phyloP scores from a whole-genome alignment of 92 coral and sea anemone genomes.

The Phenganax marumi region DNA sequence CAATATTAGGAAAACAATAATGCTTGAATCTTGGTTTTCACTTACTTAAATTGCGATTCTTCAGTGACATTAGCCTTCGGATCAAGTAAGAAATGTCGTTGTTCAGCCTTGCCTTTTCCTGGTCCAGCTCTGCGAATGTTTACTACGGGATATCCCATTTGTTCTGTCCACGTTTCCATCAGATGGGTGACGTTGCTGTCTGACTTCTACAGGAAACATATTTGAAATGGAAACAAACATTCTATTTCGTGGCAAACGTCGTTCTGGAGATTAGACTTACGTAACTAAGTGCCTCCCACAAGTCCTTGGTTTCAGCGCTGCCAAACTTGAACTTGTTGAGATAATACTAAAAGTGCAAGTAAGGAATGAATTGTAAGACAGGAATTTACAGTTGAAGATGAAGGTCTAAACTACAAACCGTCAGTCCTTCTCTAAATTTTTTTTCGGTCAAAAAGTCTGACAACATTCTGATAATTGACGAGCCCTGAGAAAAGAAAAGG shows the following conservation, averaged over 20 bases:
- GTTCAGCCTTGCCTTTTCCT: slow-evolving; percentile 65
- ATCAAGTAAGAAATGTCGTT: slow-evolving; percentile 83
- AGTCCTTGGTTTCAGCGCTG: slow-evolving; percentile 81
- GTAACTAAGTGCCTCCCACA: slow-evolving; percentile 81
- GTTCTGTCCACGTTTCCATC: slow-evolving; percentile 91
- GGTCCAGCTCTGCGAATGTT: slow-evolving; percentile 54
- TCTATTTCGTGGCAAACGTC: not conserved
- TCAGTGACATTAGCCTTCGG: slow-evolving; percentile 74
- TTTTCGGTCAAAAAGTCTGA: slow-evolving; percentile 71
- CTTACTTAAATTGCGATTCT: slow-evolving; percentile 73
- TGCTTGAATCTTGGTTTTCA: not conserved
- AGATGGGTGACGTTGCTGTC: slow-evolving; percentile 68
- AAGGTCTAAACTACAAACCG: slow-evolving; percentile 48
- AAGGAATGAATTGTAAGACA: not conserved
- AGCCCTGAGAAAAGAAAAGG: slow-evolving; percentile 59
- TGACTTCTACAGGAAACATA: slow-evolving; percentile 39
- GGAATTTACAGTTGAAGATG: too few species aligned
- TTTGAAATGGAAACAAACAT: not conserved
- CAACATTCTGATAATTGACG: slow-evolving; percentile 90
- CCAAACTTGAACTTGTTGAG: slow-evolving; percentile 67
- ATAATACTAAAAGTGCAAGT: slow-evolving; percentile 58
- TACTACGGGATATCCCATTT: slow-evolving; percentile 96
- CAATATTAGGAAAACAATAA: not conserved
- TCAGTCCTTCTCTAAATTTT: slow-evolving; percentile 66
- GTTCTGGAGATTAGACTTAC: slow-evolving; percentile 27